Evolutionary conservation across 2,797 vertebrate genomes (phyloP), one percentile per base, ranked within the genome.

Genomic region (Spondyliosoma cantharus): DNA sequence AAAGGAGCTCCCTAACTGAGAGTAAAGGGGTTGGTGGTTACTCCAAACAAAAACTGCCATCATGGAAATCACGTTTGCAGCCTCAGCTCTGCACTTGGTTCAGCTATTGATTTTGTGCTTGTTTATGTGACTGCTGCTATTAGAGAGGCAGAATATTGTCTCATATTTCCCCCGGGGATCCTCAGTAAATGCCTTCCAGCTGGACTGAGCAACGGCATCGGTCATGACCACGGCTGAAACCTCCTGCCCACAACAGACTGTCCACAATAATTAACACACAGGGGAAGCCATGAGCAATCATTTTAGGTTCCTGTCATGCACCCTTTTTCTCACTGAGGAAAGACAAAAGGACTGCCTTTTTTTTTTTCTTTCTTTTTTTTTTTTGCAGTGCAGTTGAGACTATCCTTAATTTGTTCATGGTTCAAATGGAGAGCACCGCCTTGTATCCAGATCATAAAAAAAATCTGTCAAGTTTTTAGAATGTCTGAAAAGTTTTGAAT

Each of bases 191-290:
- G 85, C 86, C 82, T 81, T 91, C 87, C 90, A 93, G 88, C 90
- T 93, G 92, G 85, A 91, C 86, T 53, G 80, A 88, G 85, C 78
- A 76, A 85, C 71, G 86, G 75, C 63, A 79, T 90, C 76, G 74
- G 85, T 87, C 86, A 87, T 48, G 62, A 88, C 83, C 84, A 63
- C 70, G 52, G 76, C 78, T 81, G 76, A 71, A 90, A 82, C 84
- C 83, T 84, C 74, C 74, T 74, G 81, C 81, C 90, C 86, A 80
- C 79, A 84, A 83, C 90, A 90, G 87, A 90, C 84, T 89, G 86
- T 82, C 84, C 71, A 54, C 87, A 80, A 66, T 92, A 94, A 94
- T 92, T 88, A 94, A 89, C 85, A 87, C 91, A 89, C 93, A 77
- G 74, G 93, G 89, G 87, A 88, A 71, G 65, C 67, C 74, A 60